Evolutionary conservation across 2,888 invertebrate species (phyloP).

Genomic region (Phyllotreta cruciferae): DNA sequence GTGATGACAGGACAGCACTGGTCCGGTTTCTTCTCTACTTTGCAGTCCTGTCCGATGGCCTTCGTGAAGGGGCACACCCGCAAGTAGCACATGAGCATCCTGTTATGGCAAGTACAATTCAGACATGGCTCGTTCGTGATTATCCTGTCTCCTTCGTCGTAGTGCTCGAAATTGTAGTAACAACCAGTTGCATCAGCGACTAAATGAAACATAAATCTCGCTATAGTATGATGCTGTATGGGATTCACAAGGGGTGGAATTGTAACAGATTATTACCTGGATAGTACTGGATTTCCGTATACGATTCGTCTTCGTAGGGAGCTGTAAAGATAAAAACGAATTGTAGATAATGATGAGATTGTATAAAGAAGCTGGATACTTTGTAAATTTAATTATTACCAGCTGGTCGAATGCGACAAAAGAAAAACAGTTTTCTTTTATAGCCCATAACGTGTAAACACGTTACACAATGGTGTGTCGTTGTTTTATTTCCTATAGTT

Average conservation of each 20-base stretch:
- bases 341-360: slow-evolving; percentile 32
- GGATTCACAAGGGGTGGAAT: background rate
- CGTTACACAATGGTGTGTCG: slow-evolving; percentile 16
- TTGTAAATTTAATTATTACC: too few relatives aligned
- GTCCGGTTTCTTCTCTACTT: slow-evolving; percentile 86
- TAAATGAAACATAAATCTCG: too few relatives aligned
- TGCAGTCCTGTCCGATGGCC: slow-evolving; percentile 90
- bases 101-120: slow-evolving; percentile 94
- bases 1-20: slow-evolving; percentile 94
- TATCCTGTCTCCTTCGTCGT: slow-evolving; percentile 91
- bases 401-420: background rate
- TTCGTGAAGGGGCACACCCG: slow-evolving; percentile 93
- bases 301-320: slow-evolving; percentile 64
- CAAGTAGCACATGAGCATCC: slow-evolving; percentile 95
- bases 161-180: slow-evolving; percentile 93
- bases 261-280: slow-evolving; percentile 60
- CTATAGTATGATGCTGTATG: slow-evolving; percentile 4
- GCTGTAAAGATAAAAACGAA: slow-evolving; percentile 69
- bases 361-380: background rate
- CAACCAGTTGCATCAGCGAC: slow-evolving; percentile 71
- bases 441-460: slow-evolving; percentile 13
- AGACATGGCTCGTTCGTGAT: slow-evolving; percentile 94
- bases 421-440: slow-evolving; percentile 18
- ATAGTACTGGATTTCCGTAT: slow-evolving; percentile 70
- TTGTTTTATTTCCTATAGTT: slow-evolving; percentile 18